Base-by-base conservation (phyloP, 2,113 vertebrate species). In the Strigops habroptila region DNA sequence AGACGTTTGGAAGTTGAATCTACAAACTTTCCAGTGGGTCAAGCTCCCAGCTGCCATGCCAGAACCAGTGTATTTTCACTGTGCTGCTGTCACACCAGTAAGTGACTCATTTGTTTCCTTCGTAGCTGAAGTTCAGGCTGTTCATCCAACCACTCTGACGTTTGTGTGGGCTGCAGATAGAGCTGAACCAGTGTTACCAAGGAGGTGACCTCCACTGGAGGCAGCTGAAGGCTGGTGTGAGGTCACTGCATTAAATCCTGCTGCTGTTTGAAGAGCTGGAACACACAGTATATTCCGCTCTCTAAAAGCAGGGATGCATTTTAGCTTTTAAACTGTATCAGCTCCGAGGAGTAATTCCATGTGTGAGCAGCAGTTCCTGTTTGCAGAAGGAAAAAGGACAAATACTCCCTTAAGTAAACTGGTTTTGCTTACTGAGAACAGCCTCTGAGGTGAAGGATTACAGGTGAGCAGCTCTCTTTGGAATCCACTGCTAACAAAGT, bases 11-110 rank as follows among this genome's bases (percentile, higher is more conserved):
- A 99, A 99, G 97, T 98, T 99, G 88, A 99, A 97, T 88, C 98
- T 99, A 75, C 99, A 99, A 30, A 99, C 98, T 5, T 99, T 99
- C 93, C 99, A 99, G 93, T 99, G 99, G 99, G 98, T 98, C 30
- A 99, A 98, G 96, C 98, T 99, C 10, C 99, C 99, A 17, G 99
- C 99, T 6, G 88, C 98, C 55, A 99, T 99, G 99, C 99, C 99
- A 0, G 99, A 99, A 93, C 99, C 99, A 0, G 99, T 99, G 24
- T 99, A 99, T 96, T 99, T 99, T 95, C 99, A 99, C 98, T 99
- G 99, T 67, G 99, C 99, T 91, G 99, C 99, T 49, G 99, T 99
- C 67, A 99, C 99, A 23, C 99, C 99, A 18, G 99, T 99, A 59
- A 98, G 99, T 98, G 71, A 17, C 70, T 91, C 43, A 1, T 12